phyloP scores from a whole-genome alignment of 2,888 invertebrate genomes.

The Ashinkailepas kermadecensis region DNA sequence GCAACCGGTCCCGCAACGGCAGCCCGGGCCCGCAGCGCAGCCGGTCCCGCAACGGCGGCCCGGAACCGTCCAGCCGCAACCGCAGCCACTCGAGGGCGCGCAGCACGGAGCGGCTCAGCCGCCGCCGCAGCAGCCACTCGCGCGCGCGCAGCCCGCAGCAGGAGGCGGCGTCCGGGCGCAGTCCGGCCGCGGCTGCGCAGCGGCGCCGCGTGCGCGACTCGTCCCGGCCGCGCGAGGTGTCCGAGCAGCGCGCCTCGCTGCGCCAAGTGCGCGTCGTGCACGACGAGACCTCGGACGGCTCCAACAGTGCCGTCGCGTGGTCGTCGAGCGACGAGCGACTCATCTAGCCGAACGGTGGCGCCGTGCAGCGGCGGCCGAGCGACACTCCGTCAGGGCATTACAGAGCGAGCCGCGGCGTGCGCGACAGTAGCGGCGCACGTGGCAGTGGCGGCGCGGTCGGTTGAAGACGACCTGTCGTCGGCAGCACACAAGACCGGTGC shows the following conservation, averaged over 20 bases:
- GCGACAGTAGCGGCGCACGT: too few species aligned
- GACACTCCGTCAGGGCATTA: too few species aligned
- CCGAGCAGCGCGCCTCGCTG: constrained; percentile 13
- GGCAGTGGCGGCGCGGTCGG: too few species aligned
- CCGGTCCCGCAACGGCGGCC: neutral
- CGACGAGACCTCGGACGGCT: neutral
- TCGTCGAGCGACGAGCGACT: constrained; percentile 8
- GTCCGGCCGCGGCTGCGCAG: neutral
- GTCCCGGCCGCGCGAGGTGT: neutral
- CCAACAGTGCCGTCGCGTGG: constrained; percentile 15
- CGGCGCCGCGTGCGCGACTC: neutral
- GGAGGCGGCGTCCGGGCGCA: neutral
- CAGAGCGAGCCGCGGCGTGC: too few species aligned
- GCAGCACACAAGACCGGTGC: too few species aligned
- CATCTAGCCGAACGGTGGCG: neutral
- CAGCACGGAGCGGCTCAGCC: neutral
- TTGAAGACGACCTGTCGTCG: too few species aligned
- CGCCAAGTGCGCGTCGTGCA: neutral
- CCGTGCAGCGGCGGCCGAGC: neutral
- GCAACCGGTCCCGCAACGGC: neutral
- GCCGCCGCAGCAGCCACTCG: neutral
- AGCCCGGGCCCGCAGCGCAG: neutral
- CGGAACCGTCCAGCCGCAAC: neutral
- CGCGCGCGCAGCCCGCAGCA: neutral
- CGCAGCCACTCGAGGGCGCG: neutral